Evolutionary conservation across 2,888 invertebrate genomes (phyloP).

Genomic region (Rhamphomyia laevipes): DNA sequence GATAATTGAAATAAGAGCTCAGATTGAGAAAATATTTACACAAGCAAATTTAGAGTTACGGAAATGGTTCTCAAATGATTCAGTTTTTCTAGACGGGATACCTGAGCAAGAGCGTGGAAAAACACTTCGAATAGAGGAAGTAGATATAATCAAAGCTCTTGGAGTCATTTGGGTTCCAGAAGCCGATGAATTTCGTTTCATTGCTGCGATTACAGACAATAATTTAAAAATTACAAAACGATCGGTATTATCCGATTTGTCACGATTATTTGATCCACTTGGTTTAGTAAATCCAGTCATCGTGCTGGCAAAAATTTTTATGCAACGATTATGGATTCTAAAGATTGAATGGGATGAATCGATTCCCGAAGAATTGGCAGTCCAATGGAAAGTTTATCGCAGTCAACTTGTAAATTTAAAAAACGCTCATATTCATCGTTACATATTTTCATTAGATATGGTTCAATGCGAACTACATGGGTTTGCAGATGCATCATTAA

Average conservation of each 20-base stretch:
- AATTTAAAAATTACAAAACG: no score
- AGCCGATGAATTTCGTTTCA: no score
- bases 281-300: slow-evolving; percentile 14
- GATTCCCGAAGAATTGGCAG: neutral
- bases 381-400: neutral
- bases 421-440: no score
- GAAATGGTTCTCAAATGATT: no score
- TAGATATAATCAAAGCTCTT: slow-evolving; percentile 11
- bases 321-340: slow-evolving; percentile 10
- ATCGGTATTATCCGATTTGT: no score
- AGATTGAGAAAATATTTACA: no score
- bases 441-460: slow-evolving; percentile 3
- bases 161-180: slow-evolving; percentile 12
- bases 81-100: no score
- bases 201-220: no score
- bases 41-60: no score
- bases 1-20: no score
- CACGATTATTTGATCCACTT: no score
- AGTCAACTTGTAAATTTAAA: neutral
- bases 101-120: no score
- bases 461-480: slow-evolving; percentile 7
- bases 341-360: slow-evolving; percentile 9
- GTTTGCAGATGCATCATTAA: slow-evolving; percentile 11
- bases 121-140: slow-evolving; percentile 4
- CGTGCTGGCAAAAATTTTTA: slow-evolving; percentile 10